phyloP scores from a whole-genome alignment of 30 jellyfish, hydroid and myxozoan genomes.

The Hydractinia symbiolongicarpus region DNA sequence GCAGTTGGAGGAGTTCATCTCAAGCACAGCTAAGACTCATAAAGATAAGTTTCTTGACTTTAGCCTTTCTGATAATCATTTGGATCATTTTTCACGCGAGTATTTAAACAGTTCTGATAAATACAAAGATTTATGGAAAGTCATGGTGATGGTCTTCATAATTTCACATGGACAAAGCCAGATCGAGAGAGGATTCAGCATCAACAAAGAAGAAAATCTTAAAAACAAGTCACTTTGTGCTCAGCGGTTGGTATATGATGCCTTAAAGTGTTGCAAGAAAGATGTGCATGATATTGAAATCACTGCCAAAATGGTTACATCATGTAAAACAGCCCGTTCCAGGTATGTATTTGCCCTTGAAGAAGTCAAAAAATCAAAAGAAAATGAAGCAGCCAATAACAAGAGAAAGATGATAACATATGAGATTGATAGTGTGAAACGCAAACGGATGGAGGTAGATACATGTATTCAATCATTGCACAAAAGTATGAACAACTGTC shows the following conservation, averaged over 20 bases:
- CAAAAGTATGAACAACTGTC: too few relatives aligned
- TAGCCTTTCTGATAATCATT: background rate
- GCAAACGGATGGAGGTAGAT: too few relatives aligned
- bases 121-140: slow-evolving; percentile 4
- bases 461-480: too few relatives aligned
- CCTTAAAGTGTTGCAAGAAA: background rate
- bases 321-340: background rate
- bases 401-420: background rate
- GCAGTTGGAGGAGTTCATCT: too few relatives aligned
- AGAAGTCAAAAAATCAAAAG: background rate
- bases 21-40: too few relatives aligned
- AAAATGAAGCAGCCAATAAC: background rate
- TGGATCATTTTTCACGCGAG: slow-evolving; percentile 1
- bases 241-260: too few relatives aligned
- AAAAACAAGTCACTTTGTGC: background rate
- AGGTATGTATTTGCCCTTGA: background rate
- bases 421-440: too few relatives aligned
- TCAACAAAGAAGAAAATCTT: slow-evolving; percentile 1
- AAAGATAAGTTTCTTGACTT: too few relatives aligned
- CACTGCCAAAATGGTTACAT: background rate
- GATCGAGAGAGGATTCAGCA: slow-evolving; percentile 3
- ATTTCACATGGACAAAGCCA: background rate
- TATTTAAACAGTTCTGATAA: slow-evolving; percentile 9
- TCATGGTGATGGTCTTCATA: background rate
- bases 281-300: slow-evolving; percentile 2